Conservation (phyloP, 2,797 vertebrate species). For the Botia kubotai region DNA sequence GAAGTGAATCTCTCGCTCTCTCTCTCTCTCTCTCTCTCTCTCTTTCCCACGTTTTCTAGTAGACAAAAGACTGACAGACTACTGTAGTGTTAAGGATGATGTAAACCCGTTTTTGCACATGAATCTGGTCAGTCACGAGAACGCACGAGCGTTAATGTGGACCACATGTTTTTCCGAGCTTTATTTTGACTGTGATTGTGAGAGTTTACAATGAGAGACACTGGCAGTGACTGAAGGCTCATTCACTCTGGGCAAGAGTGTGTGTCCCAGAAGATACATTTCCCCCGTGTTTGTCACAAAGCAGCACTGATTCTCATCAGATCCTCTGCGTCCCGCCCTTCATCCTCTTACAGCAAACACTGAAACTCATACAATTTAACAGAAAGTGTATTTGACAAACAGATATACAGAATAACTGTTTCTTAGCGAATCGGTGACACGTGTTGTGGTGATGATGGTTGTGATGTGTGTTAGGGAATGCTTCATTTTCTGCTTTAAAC, state of each 20-base stretch:
- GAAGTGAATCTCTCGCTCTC: too few relatives aligned
- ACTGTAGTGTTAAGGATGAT: constrained; percentile 46
- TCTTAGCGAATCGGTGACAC: too few relatives aligned
- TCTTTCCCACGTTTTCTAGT: constrained; percentile 38
- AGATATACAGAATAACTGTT: too few relatives aligned
- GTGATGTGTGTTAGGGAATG: too few relatives aligned
- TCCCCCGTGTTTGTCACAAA: constrained; percentile 48
- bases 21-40: constrained; percentile 41
- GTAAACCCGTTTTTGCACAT: constrained; percentile 34
- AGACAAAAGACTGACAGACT: constrained; percentile 40
- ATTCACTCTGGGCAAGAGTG: constrained; percentile 39
- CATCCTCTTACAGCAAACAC: constrained; percentile 24
- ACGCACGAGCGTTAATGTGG: constrained; percentile 25
- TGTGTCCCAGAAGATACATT: constrained; percentile 60
- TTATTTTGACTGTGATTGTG: constrained; percentile 11
- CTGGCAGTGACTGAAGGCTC: constrained; percentile 21
- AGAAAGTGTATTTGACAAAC: too few relatives aligned
- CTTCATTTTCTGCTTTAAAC: too few relatives aligned
- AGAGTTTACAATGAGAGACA: not conserved
- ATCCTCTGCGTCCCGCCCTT: constrained; percentile 4
- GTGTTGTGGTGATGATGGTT: too few relatives aligned
- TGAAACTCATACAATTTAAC: not conserved
- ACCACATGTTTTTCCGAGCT: constrained; percentile 38
- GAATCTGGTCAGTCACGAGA: constrained; percentile 26
- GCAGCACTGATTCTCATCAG: constrained; percentile 52